Evolutionary conservation across 2,113 vertebrate genomes (phyloP).

Genomic region (Cygnus atratus): DNA sequence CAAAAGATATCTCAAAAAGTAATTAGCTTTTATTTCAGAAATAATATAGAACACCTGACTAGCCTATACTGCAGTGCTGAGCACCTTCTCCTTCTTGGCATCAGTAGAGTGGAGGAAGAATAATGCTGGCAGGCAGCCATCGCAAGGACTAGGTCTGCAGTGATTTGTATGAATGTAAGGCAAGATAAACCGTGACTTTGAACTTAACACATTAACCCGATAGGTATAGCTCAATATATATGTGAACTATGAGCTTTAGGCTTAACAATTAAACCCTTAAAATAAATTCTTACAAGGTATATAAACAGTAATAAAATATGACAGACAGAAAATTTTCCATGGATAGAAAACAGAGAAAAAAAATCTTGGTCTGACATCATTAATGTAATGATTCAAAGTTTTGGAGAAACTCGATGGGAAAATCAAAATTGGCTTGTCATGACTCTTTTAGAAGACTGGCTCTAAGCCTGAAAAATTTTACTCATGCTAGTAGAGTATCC

Average conservation of each 20-base stretch:
- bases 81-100: background rate
- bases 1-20: background rate
- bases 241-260: background rate
- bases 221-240: background rate
- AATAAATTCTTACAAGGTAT: conserved; percentile 26
- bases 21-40: conserved; percentile 9
- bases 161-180: background rate
- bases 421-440: background rate
- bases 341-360: background rate
- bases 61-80: background rate
- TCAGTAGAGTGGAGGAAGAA: background rate
- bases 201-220: background rate
- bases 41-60: background rate
- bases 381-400: background rate
- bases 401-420: background rate
- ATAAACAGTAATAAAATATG: conserved; percentile 18
- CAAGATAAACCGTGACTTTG: background rate
- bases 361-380: background rate
- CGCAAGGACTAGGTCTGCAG: background rate
- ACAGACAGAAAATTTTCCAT: background rate
- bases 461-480: background rate
- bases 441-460: background rate
- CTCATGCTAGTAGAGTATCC: background rate
- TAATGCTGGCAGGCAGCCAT: background rate
- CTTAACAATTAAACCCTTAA: background rate